Base-by-base conservation (phyloP, 2,888 invertebrate genomes). In the Pristionchus entomophagus region DNA sequence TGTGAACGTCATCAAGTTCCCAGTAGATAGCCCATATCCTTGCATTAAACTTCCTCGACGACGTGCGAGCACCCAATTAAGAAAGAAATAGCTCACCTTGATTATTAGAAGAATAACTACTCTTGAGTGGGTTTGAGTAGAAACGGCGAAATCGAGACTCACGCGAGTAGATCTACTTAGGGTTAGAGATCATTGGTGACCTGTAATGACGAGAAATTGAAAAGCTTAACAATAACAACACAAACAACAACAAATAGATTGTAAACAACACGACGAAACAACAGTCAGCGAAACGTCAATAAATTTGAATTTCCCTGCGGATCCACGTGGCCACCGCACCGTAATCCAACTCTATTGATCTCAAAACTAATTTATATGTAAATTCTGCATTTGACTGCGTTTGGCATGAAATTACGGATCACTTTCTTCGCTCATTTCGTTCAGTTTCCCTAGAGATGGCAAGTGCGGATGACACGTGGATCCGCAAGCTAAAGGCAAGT, bases 81-180 rank as follows among this genome's bases (percentile, higher is more conserved):
- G n/a, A n/a, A 17, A 29, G 12, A 19, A 38, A 29, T 41, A n/a
- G 6, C 73, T 32, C 19, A 73, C 73, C 73, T 73, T 73, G 41
- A 73, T 26, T 73, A 41, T 73, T 41, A 73, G 73, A 45, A 73
- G 26, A 41, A n/a, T 41, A 73, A 41, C 73, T 38, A n/a, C 73
- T 26, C 38, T 22, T 73, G 38, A n/a, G 73, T 41, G n/a, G n/a
- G n/a, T n/a, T n/a, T n/a, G 73, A 73, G 41, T 26, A 73, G 38
- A 73, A 41, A 19, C 38, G 65, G 5, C 38, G 41, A 73, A 45
- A 73, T 73, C 73, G 45, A 19, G 26, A 41, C 22, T 19, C 41
- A 26, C 73, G 73, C 41, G 38, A 73, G 73, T 45, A 41, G 19
- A 26, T 17, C 73, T 73, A 73, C 19, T 41, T 73, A 41, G 14